Evolutionary conservation across 2,797 vertebrate genomes (phyloP), one percentile per base, ranked within the genome.

Genomic region (Malacoctenus gilli): DNA sequence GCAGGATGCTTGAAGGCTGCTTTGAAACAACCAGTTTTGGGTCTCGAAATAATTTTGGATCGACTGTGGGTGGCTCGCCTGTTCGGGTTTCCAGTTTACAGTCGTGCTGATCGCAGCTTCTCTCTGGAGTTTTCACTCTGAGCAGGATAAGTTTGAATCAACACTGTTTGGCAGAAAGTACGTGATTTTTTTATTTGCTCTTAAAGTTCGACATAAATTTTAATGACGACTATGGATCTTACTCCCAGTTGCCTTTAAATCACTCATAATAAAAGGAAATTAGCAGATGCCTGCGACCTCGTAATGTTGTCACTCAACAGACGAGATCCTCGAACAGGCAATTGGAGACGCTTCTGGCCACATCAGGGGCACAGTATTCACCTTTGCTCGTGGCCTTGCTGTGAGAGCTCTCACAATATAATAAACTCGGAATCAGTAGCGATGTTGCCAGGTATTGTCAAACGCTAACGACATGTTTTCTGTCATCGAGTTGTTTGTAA

Each of bases 1-100:
- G 42, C 39, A 20, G 10, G 61, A 68, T 57, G 44, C 64, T 72
- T 63, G 54, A 59, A 54, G 61, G 22, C 23, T 42, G 6, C 37
- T 52, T 18, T 57, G 22, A 11, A 59, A 43, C 30, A 38, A 25
- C 12, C 12, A 11, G 19, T 51, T n/a, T 63, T 30, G 22, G 57
- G 32, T 48, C 42, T 19, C 15, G 38, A 36, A 62, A 56, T 47
- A 25, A 31, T 21, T 28, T 1, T 58, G 23, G 14, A 32, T 28
- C 28, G 59, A 32, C 10, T 48, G 25, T 19, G 7, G 7, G 41
- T 36, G n/a, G 32, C 25, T 23, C 30, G 12, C 13, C 36, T 53
- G 7, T 31, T 4, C 50, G 10, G 4, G 36, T 62, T 14, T 20
- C 13, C 1, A 41, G 44, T 13, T 31, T 20, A 37, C 9, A 0